A percentile compares a stretch with the other conserved stretches of the same genome.
phyloP scores from a whole-genome alignment of 2,888 invertebrate genomes.

The Eilema sororculum region DNA sequence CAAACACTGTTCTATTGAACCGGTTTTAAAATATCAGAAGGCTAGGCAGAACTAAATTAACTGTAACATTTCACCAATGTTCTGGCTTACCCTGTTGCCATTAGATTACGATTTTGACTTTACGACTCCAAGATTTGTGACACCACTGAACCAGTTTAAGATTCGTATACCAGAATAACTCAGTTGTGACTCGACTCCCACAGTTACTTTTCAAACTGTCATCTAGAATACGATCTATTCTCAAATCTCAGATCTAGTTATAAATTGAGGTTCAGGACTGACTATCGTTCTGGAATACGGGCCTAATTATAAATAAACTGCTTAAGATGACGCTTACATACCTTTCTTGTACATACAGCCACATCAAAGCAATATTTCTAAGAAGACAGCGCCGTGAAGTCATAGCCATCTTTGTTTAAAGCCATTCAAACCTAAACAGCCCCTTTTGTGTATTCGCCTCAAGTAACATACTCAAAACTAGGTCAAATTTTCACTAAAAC shows the following conservation, averaged over 20 bases:
- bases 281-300: too few relatives aligned
- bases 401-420: neutral
- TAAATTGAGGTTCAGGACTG: too few relatives aligned
- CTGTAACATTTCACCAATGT: too few relatives aligned
- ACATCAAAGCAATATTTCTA: neutral
- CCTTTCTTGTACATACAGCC: neutral
- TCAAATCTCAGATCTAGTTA: too few relatives aligned
- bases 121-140: neutral
- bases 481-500: neutral
- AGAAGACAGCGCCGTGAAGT: neutral
- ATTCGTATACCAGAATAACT: too few relatives aligned
- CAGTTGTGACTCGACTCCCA: too few relatives aligned
- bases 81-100: too few relatives aligned
- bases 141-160: neutral
- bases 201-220: too few relatives aligned
- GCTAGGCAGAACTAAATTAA: too few relatives aligned
- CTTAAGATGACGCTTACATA: neutral
- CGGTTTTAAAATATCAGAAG: too few relatives aligned
- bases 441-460: neutral
- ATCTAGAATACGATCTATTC: too few relatives aligned
- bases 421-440: constrained; percentile 1
- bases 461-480: constrained; percentile 4
- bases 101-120: neutral
- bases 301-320: too few relatives aligned
- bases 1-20: neutral